These are phyloP conservation scores for Nymphalis c-album DNA, from an alignment of 2,888 invertebrate genomes.

Conservation along the genomic window DNA sequence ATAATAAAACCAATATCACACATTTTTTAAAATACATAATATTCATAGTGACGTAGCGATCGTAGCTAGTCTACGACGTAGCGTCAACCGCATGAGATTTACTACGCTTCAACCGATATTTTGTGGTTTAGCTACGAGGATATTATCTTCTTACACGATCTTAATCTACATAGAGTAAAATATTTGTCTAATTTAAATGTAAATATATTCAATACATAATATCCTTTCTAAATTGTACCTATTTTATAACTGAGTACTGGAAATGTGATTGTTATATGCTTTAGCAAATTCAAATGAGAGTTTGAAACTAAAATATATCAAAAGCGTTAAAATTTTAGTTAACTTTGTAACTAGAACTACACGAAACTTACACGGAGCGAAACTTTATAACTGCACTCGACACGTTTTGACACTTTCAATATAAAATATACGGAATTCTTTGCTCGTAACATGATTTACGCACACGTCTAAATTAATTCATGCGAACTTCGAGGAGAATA, in stretches of 20 bases:
- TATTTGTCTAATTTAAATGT: slow-evolving; percentile 8
- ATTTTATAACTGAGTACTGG: neutral
- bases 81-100: slow-evolving; percentile 40
- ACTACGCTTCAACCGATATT: slow-evolving; percentile 36
- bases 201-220: neutral
- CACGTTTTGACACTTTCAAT: slow-evolving; percentile 27
- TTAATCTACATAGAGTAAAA: slow-evolving; percentile 23
- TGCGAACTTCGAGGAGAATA: slow-evolving; percentile 60
- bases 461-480: slow-evolving; percentile 59
- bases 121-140: slow-evolving; percentile 31
- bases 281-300: neutral
- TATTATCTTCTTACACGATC: slow-evolving; percentile 26
- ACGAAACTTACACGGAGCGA: slow-evolving; percentile 15
- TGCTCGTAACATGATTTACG: slow-evolving; percentile 46
- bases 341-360: slow-evolving; percentile 5
- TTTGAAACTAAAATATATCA: slow-evolving; percentile 2
- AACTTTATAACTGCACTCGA: slow-evolving; percentile 31
- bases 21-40: no score
- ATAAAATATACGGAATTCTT: slow-evolving; percentile 27
- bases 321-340: slow-evolving; percentile 5
- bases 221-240: neutral
- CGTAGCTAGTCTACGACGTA: slow-evolving; percentile 34
- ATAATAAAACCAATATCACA: no score
- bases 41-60: slow-evolving; percentile 16
- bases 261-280: neutral